Percentiles rank a stretch among this genome's conserved stretches.
Conservation (phyloP, 2,113 vertebrate genomes). For the Macrotis lagotis region DNA sequence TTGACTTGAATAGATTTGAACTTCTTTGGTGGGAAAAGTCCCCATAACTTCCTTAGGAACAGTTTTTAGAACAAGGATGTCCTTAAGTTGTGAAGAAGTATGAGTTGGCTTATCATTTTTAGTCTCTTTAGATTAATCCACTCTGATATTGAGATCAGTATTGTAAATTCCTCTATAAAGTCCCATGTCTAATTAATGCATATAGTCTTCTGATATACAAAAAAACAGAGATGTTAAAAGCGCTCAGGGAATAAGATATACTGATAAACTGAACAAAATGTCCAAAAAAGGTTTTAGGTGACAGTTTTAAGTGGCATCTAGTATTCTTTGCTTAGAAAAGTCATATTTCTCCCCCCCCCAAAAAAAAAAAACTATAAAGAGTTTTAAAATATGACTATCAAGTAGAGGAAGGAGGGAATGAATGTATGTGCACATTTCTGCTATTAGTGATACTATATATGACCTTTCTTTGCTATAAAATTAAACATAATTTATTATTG, state of each 20-base stretch:
- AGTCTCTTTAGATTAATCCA: not conserved
- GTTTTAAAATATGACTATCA: not conserved
- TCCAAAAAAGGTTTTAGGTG: conserved; percentile 20
- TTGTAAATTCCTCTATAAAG: not conserved
- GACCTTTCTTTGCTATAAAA: not conserved
- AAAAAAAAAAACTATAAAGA: not conserved
- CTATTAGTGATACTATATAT: not conserved
- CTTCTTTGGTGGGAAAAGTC: not conserved
- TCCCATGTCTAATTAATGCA: not conserved
- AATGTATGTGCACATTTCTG: not conserved
- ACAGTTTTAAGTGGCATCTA: not conserved
- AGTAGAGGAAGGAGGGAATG: not conserved
- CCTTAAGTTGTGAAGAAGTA: conserved; percentile 6
- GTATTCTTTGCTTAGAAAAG: not conserved
- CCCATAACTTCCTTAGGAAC: not conserved
- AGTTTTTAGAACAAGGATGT: conserved; percentile 23
- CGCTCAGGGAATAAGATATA: not conserved
- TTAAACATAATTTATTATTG: not conserved
- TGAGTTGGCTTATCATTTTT: not conserved
- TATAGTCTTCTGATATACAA: not conserved
- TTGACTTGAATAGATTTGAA: not conserved
- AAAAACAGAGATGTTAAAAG: conserved; percentile 10
- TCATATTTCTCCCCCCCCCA: not conserved
- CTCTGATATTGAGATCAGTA: not conserved
- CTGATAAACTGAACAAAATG: not conserved